Base-by-base conservation (phyloP, 2,797 vertebrate species). In the Enteromius fasciolatus region DNA sequence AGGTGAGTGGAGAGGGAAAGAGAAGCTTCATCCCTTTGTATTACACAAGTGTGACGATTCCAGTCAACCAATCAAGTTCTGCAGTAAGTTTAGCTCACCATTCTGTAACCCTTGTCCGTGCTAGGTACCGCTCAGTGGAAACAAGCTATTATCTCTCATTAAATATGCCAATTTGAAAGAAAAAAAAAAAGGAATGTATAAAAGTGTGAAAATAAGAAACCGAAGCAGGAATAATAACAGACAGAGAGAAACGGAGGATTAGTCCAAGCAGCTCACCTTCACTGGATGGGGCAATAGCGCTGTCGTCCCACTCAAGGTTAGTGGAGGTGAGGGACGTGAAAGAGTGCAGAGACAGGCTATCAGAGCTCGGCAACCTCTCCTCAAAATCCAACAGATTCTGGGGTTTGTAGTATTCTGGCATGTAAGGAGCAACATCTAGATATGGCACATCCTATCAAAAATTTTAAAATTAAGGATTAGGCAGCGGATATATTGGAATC, bases 341-440 rank as follows among this genome's bases (percentile, higher is more conserved):
- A 83, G 98, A 99, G 91, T 99, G 97, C 85, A 99, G 93, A 5
- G 98, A 99, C 50, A 99, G 91, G 91, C 98, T 99, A 93, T 99
- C 98, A 0, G 97, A 98, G 92, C 96, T 97, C 84, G 97, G 97
- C 18, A 99, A 94, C 69, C 97, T 94, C 67, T 99, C 98, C 88
- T 99, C 98, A 23, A 99, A 99, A 92, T 99, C 98, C 88, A 99
- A 91, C 86, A 99, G 93, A 91, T 98, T 96, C 63, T 97, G 96
- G 6, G 98, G 98, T 87, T 99, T 99, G 92, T 99, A 99, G 93
- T 99, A 99, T 68, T 99, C 98, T 0, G 98, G 98, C 98, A 99
- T 99, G 93, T 99, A 99, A 0, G 98, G 97, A 1, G 98, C 97
- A 91, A 99, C 92, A 25, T 99, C 98, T 87, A 99, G 90, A 87